phyloP scores from a whole-genome alignment of 2,113 vertebrate genomes.

The Pampusana beccarii region DNA sequence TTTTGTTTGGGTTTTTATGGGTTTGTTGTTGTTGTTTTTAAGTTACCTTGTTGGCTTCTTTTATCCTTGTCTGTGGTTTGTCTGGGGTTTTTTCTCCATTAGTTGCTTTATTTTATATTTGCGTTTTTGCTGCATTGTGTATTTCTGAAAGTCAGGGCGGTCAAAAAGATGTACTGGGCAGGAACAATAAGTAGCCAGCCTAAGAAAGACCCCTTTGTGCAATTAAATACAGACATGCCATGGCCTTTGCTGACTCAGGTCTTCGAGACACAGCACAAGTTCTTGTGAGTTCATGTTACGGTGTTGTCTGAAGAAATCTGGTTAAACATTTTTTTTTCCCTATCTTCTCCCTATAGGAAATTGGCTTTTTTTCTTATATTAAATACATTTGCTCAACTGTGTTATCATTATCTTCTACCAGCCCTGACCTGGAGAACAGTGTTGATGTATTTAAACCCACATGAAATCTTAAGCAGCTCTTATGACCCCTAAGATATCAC shows the following conservation, averaged over 20 bases:
- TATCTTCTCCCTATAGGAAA: neutral
- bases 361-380: neutral
- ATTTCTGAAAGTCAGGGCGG: neutral
- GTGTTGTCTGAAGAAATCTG: neutral
- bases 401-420: neutral
- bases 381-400: neutral
- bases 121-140: neutral
- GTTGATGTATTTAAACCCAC: neutral
- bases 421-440: neutral
- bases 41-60: neutral
- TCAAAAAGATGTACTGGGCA: neutral
- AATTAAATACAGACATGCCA: neutral
- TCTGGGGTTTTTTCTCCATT: too few species aligned
- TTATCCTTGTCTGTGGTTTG: neutral
- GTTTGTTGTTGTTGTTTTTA: neutral
- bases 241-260: neutral
- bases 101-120: neutral
- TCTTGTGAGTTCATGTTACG: neutral
- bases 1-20: neutral
- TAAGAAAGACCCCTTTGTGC: neutral
- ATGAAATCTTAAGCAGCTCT: neutral
- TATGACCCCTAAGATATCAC: neutral
- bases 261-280: neutral
- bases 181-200: neutral
- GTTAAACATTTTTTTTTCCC: neutral